A percentile compares a stretch with the other conserved stretches of the same genome.
These are phyloP conservation scores for Odontophorus gujanensis DNA, from an alignment of 2,113 vertebrate species.

Conservation along the genomic window DNA sequence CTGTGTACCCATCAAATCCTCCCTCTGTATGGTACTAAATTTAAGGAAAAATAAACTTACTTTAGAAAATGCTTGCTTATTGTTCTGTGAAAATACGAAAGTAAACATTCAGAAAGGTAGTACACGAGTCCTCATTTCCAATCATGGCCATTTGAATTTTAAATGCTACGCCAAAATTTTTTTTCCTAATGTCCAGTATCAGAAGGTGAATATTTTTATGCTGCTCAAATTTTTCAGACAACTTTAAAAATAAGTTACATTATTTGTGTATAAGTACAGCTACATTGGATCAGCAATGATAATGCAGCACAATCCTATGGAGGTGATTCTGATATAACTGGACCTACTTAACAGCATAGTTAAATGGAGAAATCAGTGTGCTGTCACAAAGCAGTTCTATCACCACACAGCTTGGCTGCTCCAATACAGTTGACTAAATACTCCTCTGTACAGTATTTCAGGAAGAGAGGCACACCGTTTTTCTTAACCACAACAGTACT, in stretches of 20 bases:
- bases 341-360: neutral
- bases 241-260: neutral
- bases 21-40: neutral
- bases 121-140: neutral
- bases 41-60: neutral
- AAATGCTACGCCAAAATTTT: neutral
- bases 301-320: neutral
- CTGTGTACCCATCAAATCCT: neutral
- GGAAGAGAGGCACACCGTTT: neutral
- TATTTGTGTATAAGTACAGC: neutral
- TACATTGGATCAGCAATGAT: neutral
- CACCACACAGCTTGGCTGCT: neutral
- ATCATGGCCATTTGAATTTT: neutral
- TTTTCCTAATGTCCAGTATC: neutral
- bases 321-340: accelerated
- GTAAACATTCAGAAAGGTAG: neutral
- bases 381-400: neutral
- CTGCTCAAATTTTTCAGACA: neutral
- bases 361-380: neutral
- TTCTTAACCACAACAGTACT: neutral
- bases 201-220: neutral
- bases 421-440: neutral
- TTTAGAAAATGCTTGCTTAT: neutral
- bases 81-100: neutral
- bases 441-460: neutral